Conservation (phyloP, 1,140 invertebrate species). For the Papilio aristodemus region DNA sequence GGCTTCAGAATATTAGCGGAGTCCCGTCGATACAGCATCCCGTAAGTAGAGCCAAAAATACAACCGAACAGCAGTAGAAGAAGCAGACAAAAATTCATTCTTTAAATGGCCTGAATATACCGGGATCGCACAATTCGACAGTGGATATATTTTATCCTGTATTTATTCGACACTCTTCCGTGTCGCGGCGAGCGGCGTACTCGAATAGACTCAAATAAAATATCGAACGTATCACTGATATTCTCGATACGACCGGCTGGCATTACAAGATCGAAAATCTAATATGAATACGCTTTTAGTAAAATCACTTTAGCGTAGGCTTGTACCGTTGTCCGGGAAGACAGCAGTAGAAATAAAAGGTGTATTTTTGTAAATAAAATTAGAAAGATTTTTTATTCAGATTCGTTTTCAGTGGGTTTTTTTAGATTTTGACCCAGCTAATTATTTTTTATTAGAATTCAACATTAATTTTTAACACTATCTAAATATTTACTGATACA, state of each 20-base stretch:
- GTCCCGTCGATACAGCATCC: slow-evolving; percentile 69
- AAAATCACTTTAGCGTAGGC: slow-evolving; percentile 55
- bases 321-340: slow-evolving; percentile 56
- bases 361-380: slow-evolving; percentile 64
- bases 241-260: slow-evolving; percentile 67
- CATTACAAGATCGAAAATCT: slow-evolving; percentile 72
- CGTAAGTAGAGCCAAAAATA: slow-evolving; percentile 64
- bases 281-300: slow-evolving; percentile 76
- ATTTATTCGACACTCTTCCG: slow-evolving; percentile 74
- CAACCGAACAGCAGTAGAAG: slow-evolving; percentile 63
- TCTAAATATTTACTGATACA: no score
- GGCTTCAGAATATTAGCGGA: slow-evolving; percentile 72
- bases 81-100: slow-evolving; percentile 76
- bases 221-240: slow-evolving; percentile 73
- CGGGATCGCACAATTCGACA: slow-evolving; percentile 49
- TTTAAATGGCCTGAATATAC: slow-evolving; percentile 58
- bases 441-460: no score
- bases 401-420: not conserved
- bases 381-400: slow-evolving; percentile 33
- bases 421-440: not conserved
- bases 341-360: slow-evolving; percentile 29
- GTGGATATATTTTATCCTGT: slow-evolving; percentile 69
- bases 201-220: slow-evolving; percentile 71
- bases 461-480: no score
- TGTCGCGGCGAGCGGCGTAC: slow-evolving; percentile 32